Evolutionary conservation across 2,113 vertebrate genomes (phyloP), one percentile per base, ranked within the genome.

Genomic region (Psettodes erumei): DNA sequence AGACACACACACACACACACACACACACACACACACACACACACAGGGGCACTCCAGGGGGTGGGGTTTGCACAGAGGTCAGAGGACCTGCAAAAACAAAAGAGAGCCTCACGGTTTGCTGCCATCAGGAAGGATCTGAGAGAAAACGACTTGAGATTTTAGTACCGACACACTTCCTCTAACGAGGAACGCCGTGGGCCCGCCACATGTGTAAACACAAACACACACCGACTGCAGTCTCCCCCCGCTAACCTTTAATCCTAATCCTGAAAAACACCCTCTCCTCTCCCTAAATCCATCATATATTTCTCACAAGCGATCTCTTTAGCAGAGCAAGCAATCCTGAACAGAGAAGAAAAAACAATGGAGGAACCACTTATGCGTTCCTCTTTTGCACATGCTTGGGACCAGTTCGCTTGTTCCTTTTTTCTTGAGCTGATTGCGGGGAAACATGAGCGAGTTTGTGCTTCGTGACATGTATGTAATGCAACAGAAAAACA

Each of bases 61-160:
- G 61, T 33, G 30, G 40, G 35, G 48, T 65, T 59, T 54, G 40
- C 23, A 32, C 25, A 5, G 48, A 62, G 73, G 71, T 84, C 77
- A 71, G 23, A 53, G 47, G 40, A 50, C 35, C 37, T 79, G 48
- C 42, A 59, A 60, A 85, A 86, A 79, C 71, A 83, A 85, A n/a
- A n/a, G n/a, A 79, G 67, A 70, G 37, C 27, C 21, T 48, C 12
- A 54, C 53, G 35, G 40, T n/a, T 15, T 12, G 37, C 16, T 3
- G 5, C 5, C 23, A 8, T n/a, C 56, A 53, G 51, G 40, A 63
- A 58, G 74, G 51, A 55, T 73, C 55, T 63, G 40, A 2, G 27
- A 54, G 47, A 47, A 74, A 42, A 43, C 5, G 56, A 51, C 25
- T 19, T 32, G 27, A 81, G 66, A 73, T 70, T 56, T 58, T 23